Evolutionary conservation across 2,888 invertebrate species (phyloP).

Genomic region (Phorcus lineatus): DNA sequence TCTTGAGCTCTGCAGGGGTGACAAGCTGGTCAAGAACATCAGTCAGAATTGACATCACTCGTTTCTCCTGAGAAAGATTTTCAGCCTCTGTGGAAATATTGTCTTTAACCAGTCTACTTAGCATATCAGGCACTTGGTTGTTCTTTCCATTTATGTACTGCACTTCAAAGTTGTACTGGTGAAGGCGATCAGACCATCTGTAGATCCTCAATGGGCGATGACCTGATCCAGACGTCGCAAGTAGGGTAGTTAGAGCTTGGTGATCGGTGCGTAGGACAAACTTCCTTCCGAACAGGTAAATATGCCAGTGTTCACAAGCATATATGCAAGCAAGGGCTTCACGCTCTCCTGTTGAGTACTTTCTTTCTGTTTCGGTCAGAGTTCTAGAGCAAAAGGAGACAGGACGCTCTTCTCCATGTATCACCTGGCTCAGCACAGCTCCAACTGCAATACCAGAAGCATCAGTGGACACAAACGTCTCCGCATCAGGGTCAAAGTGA

Average conservation of each 20-base stretch:
- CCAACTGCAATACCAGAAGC: too few species aligned
- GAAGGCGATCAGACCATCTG: background rate
- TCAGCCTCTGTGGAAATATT: too few species aligned
- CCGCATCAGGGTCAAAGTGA: background rate
- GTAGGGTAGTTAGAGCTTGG: background rate
- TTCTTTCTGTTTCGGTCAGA: too few species aligned
- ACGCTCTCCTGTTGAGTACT: background rate
- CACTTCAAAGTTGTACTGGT: constrained; percentile 12
- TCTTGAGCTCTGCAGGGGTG: too few species aligned
- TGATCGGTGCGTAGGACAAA: too few species aligned
- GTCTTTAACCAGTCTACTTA: too few species aligned
- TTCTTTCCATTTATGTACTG: too few species aligned
- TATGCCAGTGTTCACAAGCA: constrained; percentile 4
- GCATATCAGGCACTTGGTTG: too few species aligned
- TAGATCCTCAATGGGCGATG: background rate
- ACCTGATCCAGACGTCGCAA: background rate
- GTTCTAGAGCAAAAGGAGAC: background rate
- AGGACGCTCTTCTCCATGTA: background rate
- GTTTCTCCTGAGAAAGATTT: too few species aligned
- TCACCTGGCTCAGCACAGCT: background rate
- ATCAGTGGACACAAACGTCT: background rate
- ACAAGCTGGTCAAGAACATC: too few species aligned
- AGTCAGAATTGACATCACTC: too few species aligned
- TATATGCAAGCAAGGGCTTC: constrained; percentile 6
- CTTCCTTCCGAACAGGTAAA: too few species aligned